These are phyloP conservation scores for Rhagophthalmus giganteus DNA, from an alignment of 2,888 invertebrate species.

Conservation along the genomic window DNA sequence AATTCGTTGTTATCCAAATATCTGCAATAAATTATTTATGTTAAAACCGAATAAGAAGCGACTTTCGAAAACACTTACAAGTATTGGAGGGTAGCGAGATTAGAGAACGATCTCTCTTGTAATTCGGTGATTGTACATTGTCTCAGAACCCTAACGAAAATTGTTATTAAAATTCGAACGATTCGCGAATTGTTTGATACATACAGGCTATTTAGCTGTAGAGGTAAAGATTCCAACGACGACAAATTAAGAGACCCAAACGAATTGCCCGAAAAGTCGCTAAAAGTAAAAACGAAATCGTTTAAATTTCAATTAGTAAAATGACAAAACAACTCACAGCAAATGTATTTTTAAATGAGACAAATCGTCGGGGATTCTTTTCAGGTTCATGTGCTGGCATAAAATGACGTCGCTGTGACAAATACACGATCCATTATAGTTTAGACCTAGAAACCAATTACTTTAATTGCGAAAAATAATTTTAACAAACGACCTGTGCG, in stretches of 20 bases:
- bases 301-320: no score
- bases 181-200: slow-evolving; percentile 36
- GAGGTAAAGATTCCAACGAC: slow-evolving; percentile 46
- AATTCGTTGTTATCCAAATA: slow-evolving; percentile 57
- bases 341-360: slow-evolving; percentile 50
- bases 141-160: slow-evolving; percentile 51
- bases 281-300: slow-evolving; percentile 37
- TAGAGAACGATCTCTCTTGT: slow-evolving; percentile 48
- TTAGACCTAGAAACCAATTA: slow-evolving; percentile 36
- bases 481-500: no score
- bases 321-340: no score
- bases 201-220: slow-evolving; percentile 54
- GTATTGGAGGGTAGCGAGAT: slow-evolving; percentile 41
- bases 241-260: slow-evolving; percentile 48
- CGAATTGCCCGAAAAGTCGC: slow-evolving; percentile 57
- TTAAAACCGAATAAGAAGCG: slow-evolving; percentile 40
- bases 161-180: background rate
- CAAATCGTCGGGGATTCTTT: slow-evolving; percentile 49
- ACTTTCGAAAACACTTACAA: slow-evolving; percentile 44
- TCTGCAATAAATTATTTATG: slow-evolving; percentile 44
- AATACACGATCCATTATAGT: slow-evolving; percentile 51
- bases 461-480: no score
- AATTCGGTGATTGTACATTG: slow-evolving; percentile 54
- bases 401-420: slow-evolving; percentile 54
- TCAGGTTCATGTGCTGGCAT: slow-evolving; percentile 53